Evolutionary conservation across 2,888 invertebrate species (phyloP).

Genomic region (Brachypalpus laphriformis): DNA sequence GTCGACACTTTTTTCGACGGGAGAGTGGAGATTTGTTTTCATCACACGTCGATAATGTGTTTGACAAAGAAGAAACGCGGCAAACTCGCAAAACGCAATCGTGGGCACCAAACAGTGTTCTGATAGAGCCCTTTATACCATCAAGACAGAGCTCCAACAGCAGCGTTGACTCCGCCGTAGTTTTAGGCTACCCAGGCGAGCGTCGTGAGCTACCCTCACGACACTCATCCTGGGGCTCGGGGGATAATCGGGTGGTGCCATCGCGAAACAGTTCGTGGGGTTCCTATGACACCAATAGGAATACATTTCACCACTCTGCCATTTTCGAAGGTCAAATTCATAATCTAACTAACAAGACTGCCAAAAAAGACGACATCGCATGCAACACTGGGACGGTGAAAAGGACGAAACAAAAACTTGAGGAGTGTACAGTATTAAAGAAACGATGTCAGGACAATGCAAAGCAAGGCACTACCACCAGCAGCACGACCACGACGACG

Average conservation of each 20-base stretch:
- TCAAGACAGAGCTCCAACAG: slow-evolving; percentile 76
- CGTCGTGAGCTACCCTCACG: slow-evolving; percentile 87
- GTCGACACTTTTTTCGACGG: slow-evolving; percentile 51
- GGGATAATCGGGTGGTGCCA: slow-evolving; percentile 86
- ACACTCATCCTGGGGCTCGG: slow-evolving; percentile 93
- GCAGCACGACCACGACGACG: slow-evolving; percentile 33
- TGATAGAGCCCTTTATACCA: slow-evolving; percentile 64
- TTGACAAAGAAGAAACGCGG: slow-evolving; percentile 86
- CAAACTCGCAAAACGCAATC: slow-evolving; percentile 80
- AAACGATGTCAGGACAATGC: slow-evolving; percentile 80
- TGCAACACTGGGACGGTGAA: slow-evolving; percentile 86
- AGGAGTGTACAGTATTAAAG: slow-evolving; percentile 83
- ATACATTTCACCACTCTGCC: slow-evolving; percentile 79
- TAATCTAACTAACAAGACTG: slow-evolving; percentile 78
- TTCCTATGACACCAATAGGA: slow-evolving; percentile 85
- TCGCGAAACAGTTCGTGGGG: slow-evolving; percentile 89
- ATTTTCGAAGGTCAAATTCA: slow-evolving; percentile 82
- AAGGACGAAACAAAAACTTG: slow-evolving; percentile 87
- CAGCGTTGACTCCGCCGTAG: slow-evolving; percentile 83
- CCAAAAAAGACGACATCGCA: slow-evolving; percentile 85
- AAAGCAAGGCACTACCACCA: slow-evolving; percentile 50
- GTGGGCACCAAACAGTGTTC: slow-evolving; percentile 79
- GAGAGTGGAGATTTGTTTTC: slow-evolving; percentile 86
- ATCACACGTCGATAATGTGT: slow-evolving; percentile 87
- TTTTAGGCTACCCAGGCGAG: slow-evolving; percentile 84